Evolutionary conservation across 2,113 vertebrate genomes (phyloP).

Genomic region (Paedocypris sp.): DNA sequence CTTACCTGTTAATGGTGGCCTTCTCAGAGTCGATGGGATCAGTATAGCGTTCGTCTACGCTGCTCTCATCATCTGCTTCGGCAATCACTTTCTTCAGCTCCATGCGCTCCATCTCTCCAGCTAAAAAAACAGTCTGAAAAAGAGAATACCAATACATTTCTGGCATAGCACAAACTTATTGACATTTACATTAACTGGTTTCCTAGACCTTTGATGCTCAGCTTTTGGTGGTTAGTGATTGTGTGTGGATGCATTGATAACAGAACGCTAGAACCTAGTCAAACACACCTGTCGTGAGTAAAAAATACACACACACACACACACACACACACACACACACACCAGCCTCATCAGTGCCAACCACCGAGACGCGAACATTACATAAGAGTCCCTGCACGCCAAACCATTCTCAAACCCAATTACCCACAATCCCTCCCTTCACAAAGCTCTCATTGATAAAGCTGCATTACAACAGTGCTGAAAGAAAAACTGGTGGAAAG

Average conservation of each 20-base stretch:
- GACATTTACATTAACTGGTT: too few species aligned
- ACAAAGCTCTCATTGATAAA: slow-evolving; percentile 44
- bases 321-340: too few species aligned
- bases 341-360: background rate
- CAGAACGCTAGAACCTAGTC: too few species aligned
- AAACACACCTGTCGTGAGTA: slow-evolving; percentile 7
- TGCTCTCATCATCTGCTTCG: slow-evolving; percentile 77
- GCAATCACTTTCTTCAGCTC: slow-evolving; percentile 82
- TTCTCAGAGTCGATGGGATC: slow-evolving; percentile 67
- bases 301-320: too few species aligned
- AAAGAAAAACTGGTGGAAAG: background rate
- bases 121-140: background rate
- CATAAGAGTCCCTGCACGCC: slow-evolving; percentile 6
- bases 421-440: slow-evolving; percentile 24
- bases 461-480: background rate
- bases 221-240: too few species aligned
- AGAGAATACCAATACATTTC: too few species aligned
- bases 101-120: slow-evolving; percentile 72
- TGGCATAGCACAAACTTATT: too few species aligned
- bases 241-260: too few species aligned
- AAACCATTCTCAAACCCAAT: slow-evolving; percentile 28
- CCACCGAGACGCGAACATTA: background rate
- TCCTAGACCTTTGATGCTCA: too few species aligned
- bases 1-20: slow-evolving; percentile 72
- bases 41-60: slow-evolving; percentile 67